phyloP scores from a whole-genome alignment of 2,888 invertebrate species.

The Dasypolia templi region DNA sequence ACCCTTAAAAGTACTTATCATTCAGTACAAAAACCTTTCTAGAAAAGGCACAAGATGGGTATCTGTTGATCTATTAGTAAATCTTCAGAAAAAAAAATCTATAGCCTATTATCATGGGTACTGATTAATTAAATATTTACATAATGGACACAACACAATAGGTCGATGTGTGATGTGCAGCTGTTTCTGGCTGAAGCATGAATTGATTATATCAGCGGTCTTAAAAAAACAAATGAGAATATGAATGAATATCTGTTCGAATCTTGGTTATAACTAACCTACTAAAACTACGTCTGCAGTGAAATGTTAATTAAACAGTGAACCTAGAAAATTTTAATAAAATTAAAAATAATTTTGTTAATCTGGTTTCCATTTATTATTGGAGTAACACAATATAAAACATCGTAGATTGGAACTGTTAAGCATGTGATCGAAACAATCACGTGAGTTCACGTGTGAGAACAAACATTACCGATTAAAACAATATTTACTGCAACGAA shows the following conservation, averaged over 20 bases:
- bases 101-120: background rate
- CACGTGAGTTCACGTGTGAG: background rate
- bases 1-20: background rate
- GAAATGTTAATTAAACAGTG: background rate
- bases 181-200: background rate
- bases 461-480: slow-evolving; percentile 1
- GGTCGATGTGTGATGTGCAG: background rate
- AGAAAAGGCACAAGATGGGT: too few species aligned
- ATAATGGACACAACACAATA: background rate
- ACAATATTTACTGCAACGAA: background rate
- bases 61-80: background rate
- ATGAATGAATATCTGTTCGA: background rate
- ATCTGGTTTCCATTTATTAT: slow-evolving; percentile 10
- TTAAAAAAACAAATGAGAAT: slow-evolving; percentile 24
- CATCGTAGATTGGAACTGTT: background rate
- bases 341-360: slow-evolving; percentile 15
- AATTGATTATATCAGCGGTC: background rate
- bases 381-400: background rate
- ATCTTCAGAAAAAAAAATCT: background rate
- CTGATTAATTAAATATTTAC: background rate
- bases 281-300: slow-evolving; percentile 14
- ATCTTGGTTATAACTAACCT: background rate
- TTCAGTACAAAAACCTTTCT: background rate
- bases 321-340: slow-evolving; percentile 15
- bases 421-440: slow-evolving; percentile 9